Conservation (phyloP, 2,888 invertebrate species). For the Drosophila borborema region DNA sequence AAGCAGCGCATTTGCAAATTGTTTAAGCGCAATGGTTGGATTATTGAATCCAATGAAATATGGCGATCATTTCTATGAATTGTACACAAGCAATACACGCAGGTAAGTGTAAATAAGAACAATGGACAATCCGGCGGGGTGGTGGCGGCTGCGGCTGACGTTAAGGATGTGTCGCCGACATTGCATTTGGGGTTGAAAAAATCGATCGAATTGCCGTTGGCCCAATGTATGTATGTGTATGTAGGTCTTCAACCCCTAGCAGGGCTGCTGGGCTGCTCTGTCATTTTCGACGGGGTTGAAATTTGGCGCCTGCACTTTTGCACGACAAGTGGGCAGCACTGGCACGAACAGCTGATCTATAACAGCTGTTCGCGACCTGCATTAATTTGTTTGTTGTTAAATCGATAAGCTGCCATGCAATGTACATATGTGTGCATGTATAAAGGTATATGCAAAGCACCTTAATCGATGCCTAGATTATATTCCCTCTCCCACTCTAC, state of each 20-base stretch:
- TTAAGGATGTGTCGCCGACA: slow-evolving; percentile 24
- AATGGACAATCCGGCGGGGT: slow-evolving; percentile 33
- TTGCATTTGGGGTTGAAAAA: slow-evolving; percentile 69
- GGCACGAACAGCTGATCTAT: slow-evolving; percentile 24
- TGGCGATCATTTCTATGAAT: slow-evolving; percentile 85
- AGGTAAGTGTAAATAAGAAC: slow-evolving; percentile 72
- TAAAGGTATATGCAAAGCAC: not conserved
- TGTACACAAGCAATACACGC: slow-evolving; percentile 84
- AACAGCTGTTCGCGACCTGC: slow-evolving; percentile 62
- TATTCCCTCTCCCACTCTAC: not conserved
- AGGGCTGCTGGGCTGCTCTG: not conserved
- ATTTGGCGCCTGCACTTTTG: slow-evolving; percentile 49
- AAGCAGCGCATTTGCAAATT: slow-evolving; percentile 34
- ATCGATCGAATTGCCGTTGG: slow-evolving; percentile 67
- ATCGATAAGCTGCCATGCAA: slow-evolving; percentile 33
- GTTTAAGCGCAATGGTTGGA: slow-evolving; percentile 80
- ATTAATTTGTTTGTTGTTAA: slow-evolving; percentile 64
- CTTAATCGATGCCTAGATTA: slow-evolving; percentile 15
- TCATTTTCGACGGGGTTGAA: slow-evolving; percentile 51
- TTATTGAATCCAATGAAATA: slow-evolving; percentile 84
- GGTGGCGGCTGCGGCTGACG: slow-evolving; percentile 19
- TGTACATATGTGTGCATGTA: not conserved
- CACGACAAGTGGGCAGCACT: slow-evolving; percentile 54
- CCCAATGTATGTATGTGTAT: slow-evolving; percentile 39
- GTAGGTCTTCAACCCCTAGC: slow-evolving; percentile 73